Evolutionary conservation across 2,797 vertebrate genomes (phyloP).

Genomic region (Hemitrygon akajei): DNA sequence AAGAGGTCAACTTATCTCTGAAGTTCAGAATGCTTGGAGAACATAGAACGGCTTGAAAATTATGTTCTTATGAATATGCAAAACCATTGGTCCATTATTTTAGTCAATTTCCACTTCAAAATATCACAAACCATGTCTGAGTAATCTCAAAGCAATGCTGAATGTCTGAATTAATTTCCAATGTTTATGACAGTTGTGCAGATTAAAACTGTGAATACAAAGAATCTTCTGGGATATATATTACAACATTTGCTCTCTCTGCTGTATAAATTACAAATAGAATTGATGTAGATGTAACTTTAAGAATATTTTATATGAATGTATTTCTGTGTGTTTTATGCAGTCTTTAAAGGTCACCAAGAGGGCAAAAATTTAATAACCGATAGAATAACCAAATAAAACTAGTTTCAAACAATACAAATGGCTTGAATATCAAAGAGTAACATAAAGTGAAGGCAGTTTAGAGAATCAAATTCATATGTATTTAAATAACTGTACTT

Average conservation of each 20-base stretch:
- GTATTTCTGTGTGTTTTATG: neutral
- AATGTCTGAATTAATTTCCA: neutral
- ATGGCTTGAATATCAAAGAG: neutral
- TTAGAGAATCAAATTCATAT: neutral
- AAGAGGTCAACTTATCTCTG: neutral
- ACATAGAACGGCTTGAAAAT: neutral
- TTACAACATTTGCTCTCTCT: neutral
- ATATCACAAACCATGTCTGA: neutral
- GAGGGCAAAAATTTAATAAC: neutral
- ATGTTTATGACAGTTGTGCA: neutral
- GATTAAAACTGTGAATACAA: neutral
- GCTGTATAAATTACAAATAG: neutral
- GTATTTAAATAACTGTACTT: neutral
- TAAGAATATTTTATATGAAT: constrained; percentile 6
- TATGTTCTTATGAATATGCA: neutral
- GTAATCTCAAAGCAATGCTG: neutral
- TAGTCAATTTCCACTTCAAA: neutral
- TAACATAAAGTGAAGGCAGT: neutral
- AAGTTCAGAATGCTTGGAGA: neutral
- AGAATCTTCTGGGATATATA: neutral
- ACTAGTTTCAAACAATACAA: neutral
- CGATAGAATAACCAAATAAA: constrained; percentile 9
- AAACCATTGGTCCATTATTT: neutral
- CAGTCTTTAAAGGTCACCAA: neutral
- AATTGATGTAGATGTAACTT: neutral